These are phyloP conservation scores for Drosophila orosa DNA, from an alignment of 1,140 invertebrate species.

Conservation along the genomic window DNA sequence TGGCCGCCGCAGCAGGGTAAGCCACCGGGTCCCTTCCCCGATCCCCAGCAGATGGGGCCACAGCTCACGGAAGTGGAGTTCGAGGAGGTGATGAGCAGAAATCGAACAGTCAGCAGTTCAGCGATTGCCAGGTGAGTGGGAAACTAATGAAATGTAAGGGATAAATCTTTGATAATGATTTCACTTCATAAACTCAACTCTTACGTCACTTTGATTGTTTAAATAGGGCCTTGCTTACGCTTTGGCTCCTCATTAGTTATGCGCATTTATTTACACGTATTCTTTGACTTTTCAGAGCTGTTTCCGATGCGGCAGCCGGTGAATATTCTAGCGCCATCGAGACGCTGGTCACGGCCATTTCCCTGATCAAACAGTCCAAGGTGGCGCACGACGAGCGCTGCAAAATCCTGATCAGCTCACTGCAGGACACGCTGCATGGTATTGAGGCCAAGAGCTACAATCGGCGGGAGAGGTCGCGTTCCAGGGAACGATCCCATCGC, in stretches of 20 bases:
- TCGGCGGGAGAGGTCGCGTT: constrained; percentile 87
- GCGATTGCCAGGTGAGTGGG: constrained; percentile 90
- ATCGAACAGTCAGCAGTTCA: constrained; percentile 98
- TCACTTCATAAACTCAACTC: neutral
- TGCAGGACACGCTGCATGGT: constrained; percentile 97
- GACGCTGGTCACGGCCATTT: constrained; percentile 99
- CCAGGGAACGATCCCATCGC: constrained; percentile 91
- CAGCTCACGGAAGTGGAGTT: constrained; percentile 96
- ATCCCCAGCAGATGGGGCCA: constrained; percentile 86
- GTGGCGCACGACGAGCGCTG: constrained; percentile 98
- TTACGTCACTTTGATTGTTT: neutral
- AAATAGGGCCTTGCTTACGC: neutral
- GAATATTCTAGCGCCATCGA: constrained; percentile 99
- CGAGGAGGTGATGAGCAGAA: constrained; percentile 98
- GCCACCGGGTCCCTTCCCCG: constrained; percentile 85
- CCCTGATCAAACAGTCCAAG: constrained; percentile 99
- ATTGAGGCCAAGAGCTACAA: constrained; percentile 82
- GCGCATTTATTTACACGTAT: neutral
- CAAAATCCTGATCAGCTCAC: constrained; percentile 98
- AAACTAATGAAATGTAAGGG: neutral
- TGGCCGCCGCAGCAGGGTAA: constrained; percentile 80
- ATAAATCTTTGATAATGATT: neutral
- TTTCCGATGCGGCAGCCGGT: constrained; percentile 98
- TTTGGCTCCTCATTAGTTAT: neutral
- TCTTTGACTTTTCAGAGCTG: constrained; percentile 87